Base-by-base conservation (phyloP, 2,888 invertebrate genomes). In the Patella pellucida region DNA sequence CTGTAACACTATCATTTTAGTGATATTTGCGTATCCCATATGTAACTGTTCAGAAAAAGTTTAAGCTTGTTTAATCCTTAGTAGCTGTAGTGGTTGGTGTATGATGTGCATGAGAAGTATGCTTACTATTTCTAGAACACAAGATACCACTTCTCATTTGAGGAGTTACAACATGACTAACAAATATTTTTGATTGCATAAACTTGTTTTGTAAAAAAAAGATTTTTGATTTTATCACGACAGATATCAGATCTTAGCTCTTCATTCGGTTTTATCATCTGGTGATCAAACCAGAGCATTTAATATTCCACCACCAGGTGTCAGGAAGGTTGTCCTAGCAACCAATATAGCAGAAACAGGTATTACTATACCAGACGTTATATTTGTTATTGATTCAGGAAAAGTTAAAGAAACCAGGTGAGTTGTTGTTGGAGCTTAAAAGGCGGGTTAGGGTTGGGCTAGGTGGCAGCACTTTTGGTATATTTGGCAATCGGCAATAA, bases 341-440 rank as follows among this genome's bases (percentile, higher is more conserved):
- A 90, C 90, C 67, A 90, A 90, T 80, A 89, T 90, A 67, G 90
- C 90, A 19, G 90, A 90, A 78, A 89, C 90, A 3, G 89, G 90
- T 11, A 89, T 90, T 72, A 90, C 90, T 31, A 90, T 90, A 50
- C 89, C 89, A 14, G 90, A 90, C 82, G 88, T 89, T 31, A 89
- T 89, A 41, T 90, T 88, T 85, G 89, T 90, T 27, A 86, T 90
- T 69, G 90, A 90, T 76, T 76, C 86, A 71, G 90, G 90, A 7
- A 89, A 88, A 75, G 90, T 87, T 5, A 90, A 90, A 74, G 89
- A 89, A 81, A 89, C 84, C 70, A 85, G 89, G 89, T 90, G 68
- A 74, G 67, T 15, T 52, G 50, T 54, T 23, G 3, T 16, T 62
- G 52, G 50, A 52, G n/a, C 23, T 62, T 41, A 7, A 41, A 31